Percentiles rank a stretch among this genome's conserved stretches.
phyloP scores from a whole-genome alignment of 2,113 vertebrate species.

The Anolis carolinensis region DNA sequence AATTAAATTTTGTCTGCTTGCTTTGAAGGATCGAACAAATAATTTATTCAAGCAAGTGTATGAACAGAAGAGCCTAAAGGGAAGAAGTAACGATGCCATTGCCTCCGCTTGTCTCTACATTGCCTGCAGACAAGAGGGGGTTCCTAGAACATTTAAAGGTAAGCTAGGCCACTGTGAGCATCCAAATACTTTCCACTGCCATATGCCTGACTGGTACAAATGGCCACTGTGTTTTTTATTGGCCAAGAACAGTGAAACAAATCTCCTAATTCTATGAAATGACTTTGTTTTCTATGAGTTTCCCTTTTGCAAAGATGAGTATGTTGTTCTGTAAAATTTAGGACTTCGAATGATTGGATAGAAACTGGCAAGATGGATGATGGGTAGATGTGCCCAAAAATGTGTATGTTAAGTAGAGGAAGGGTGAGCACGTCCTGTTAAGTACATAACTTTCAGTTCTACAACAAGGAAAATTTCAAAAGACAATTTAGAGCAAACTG shows the following conservation, averaged over 20 bases:
- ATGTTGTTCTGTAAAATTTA: too few relatives aligned
- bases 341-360: too few relatives aligned
- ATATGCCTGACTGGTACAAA: background rate
- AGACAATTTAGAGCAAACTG: too few relatives aligned
- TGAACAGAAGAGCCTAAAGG: slow-evolving; percentile 98
- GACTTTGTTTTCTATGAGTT: background rate
- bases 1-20: slow-evolving; percentile 75
- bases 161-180: slow-evolving; percentile 41
- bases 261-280: background rate
- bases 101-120: slow-evolving; percentile 99
- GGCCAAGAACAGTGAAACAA: background rate
- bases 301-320: background rate
- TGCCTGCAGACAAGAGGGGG: slow-evolving; percentile 97
- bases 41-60: slow-evolving; percentile 99
- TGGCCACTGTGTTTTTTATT: background rate
- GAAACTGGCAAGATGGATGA: too few relatives aligned
- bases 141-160: slow-evolving; percentile 99
- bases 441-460: background rate
- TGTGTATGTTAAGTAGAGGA: background rate
- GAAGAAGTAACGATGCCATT: slow-evolving; percentile 96
- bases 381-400: background rate
- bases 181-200: background rate
- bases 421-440: background rate
- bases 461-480: background rate
- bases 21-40: slow-evolving; percentile 96